phyloP scores from a whole-genome alignment of 2,797 vertebrate species.

The Rachycentron canadum region DNA sequence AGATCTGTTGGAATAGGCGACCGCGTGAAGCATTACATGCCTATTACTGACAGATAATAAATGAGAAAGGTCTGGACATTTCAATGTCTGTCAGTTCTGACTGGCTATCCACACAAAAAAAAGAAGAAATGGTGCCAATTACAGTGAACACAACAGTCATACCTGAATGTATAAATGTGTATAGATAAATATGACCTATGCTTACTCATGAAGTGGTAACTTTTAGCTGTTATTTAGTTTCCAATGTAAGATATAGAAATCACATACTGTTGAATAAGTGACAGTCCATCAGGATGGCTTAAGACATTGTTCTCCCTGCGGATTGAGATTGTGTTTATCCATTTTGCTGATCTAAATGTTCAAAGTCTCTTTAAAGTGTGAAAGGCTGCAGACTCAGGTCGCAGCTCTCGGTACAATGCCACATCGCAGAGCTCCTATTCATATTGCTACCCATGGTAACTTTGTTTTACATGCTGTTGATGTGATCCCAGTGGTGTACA shows the following conservation, averaged over 20 bases:
- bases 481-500: constrained; percentile 79
- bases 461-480: constrained; percentile 74
- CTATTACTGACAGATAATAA: constrained; percentile 68
- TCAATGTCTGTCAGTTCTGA: constrained; percentile 60
- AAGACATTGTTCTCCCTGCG: constrained; percentile 61
- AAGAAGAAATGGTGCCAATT: constrained; percentile 78
- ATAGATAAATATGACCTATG: constrained; percentile 85
- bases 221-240: constrained; percentile 85
- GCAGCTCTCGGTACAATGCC: constrained; percentile 55
- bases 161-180: constrained; percentile 87
- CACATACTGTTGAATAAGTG: constrained; percentile 74
- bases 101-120: constrained; percentile 54
- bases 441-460: constrained; percentile 69
- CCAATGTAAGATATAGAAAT: constrained; percentile 79
- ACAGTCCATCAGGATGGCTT: constrained; percentile 68
- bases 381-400: constrained; percentile 62
- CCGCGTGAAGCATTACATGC: constrained; percentile 57
- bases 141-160: constrained; percentile 78
- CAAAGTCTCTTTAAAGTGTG: constrained; percentile 69
- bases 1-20: constrained; percentile 56
- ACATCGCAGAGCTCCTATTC: constrained; percentile 65
- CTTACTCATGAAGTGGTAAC: constrained; percentile 86
- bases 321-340: constrained; percentile 64
- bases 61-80: constrained; percentile 65
- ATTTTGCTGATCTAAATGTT: constrained; percentile 69